phyloP scores from a whole-genome alignment of 2,888 invertebrate species.

The Macaria liturata region DNA sequence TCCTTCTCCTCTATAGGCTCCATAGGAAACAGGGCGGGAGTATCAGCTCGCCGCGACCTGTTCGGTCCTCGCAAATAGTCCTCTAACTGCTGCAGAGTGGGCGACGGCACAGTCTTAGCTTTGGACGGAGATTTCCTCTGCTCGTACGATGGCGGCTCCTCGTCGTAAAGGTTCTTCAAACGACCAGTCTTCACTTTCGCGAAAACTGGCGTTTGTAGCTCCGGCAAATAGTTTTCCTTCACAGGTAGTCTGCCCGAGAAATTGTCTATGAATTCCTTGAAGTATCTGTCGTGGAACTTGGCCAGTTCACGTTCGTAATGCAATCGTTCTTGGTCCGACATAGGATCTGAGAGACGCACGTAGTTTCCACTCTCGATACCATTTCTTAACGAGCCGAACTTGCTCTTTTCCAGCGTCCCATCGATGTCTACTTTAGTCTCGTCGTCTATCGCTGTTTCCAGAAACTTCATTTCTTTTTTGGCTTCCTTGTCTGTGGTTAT shows the following conservation, averaged over 20 bases:
- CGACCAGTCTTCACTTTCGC: constrained; percentile 72
- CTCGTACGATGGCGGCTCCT: constrained; percentile 65
- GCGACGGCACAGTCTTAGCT: constrained; percentile 66
- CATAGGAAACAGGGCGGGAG: constrained; percentile 78
- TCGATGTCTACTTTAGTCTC: constrained; percentile 45
- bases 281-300: constrained; percentile 74
- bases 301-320: constrained; percentile 75
- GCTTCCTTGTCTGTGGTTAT: constrained; percentile 46
- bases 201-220: constrained; percentile 76
- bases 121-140: constrained; percentile 65
- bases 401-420: constrained; percentile 61
- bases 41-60: constrained; percentile 62
- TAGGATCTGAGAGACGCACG: constrained; percentile 67
- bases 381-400: constrained; percentile 74
- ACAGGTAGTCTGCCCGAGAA: constrained; percentile 64
- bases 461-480: constrained; percentile 48
- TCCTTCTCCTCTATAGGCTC: constrained; percentile 78
- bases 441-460: constrained; percentile 34
- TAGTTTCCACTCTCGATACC: constrained; percentile 70
- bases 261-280: constrained; percentile 67
- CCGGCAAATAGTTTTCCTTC: constrained; percentile 73
- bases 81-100: constrained; percentile 76
- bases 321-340: constrained; percentile 61
- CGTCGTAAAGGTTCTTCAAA: constrained; percentile 65
- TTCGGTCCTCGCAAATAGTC: constrained; percentile 71